Evolutionary conservation across 2,888 invertebrate genomes (phyloP), one percentile per base, ranked within the genome.

Genomic region (Portevinia maculata): DNA sequence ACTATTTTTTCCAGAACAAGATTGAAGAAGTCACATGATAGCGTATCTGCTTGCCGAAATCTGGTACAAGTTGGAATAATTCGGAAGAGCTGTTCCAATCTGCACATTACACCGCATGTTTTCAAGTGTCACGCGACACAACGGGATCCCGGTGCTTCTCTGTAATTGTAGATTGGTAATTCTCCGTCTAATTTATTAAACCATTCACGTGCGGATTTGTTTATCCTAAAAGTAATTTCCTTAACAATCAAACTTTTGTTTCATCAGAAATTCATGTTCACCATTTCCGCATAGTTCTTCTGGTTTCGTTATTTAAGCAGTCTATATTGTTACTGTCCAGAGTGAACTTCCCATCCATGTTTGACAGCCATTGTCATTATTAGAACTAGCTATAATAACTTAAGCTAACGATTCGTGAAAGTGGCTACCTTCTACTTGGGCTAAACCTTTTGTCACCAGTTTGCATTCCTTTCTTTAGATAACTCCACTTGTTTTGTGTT

Each of bases 381-480:
- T n/a, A 76, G 78, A 60, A 15, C 75, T 71, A 7, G 46, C 57
- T 55, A 71, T 55, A 17, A 52, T 75, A 9, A 75, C 85, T 6
- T 84, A 83, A 3, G 84, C 65, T 52, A 62, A 85, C 0, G 75
- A 79, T 39, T 79, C 50, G 13, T 67, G 19, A 62, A 64, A 85
- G 32, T 85, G 71, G 30, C 76, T 65, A 44, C 74, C 84, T 39
- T 57, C 79, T 57, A 73, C 65, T 30, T 84, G 83, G 0, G 84
- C 74, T 41, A 79, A 85, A 7, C 74, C 79, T 65, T 85, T 83
- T 37, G 83, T 84, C 19, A 84, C 85, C 15, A 84, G 76, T 9
- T 85, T 73, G 8, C 70, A 83, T 50, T 85, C 84, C 44, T 71
- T 65, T 19, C 55, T 78, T 21, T 69, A 52, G 28, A 62, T 60